Percentiles rank a stretch among this genome's conserved stretches.
These are phyloP conservation scores for Chironomus striatipennis DNA, from an alignment of 1,140 invertebrate species.

Conservation along the genomic window DNA sequence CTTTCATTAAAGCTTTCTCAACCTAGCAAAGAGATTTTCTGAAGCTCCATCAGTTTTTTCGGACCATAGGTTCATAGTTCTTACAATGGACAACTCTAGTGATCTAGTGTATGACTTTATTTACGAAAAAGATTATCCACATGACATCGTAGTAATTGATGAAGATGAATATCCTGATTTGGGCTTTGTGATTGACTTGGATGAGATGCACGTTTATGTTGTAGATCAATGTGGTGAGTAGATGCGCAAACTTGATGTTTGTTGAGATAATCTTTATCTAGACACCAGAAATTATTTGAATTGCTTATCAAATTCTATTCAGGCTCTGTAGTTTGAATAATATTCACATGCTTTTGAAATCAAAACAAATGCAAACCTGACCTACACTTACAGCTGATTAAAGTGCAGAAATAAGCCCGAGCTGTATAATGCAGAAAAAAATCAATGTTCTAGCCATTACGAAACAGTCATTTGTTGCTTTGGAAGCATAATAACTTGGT, in stretches of 20 bases:
- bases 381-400: too few relatives aligned
- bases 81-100: not conserved
- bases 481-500: too few relatives aligned
- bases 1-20: not conserved
- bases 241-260: not conserved
- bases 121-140: not conserved
- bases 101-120: not conserved
- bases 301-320: not conserved
- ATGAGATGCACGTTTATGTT: slow-evolving; percentile 5
- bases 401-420: too few relatives aligned
- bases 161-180: slow-evolving; percentile 13
- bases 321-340: not conserved
- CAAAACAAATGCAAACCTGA: not conserved
- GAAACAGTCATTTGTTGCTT: too few relatives aligned
- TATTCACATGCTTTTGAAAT: not conserved
- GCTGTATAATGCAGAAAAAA: too few relatives aligned
- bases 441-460: too few relatives aligned
- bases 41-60: not conserved
- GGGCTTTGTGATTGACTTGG: not conserved
- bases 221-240: slow-evolving; percentile 19
- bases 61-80: not conserved
- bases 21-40: not conserved
- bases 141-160: not conserved
- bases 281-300: not conserved
- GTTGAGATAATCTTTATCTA: not conserved